These are phyloP conservation scores for Trachythela sp. DNA, from an alignment of 64 coral and sea anemone genomes.

Conservation along the genomic window DNA sequence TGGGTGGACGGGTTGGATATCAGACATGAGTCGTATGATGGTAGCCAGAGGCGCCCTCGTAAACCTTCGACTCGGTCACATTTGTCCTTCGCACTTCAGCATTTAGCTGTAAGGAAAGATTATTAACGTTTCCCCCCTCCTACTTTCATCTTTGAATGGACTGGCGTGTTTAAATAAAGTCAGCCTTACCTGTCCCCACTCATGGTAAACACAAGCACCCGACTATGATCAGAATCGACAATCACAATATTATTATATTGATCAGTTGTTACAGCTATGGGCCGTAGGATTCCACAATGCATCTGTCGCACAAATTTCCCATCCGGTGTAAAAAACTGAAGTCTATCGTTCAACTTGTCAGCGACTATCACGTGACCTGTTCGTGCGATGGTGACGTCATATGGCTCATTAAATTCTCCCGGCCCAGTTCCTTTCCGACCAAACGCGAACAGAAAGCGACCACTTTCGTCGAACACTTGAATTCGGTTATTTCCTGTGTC, in stretches of 20 bases:
- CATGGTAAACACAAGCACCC: not conserved
- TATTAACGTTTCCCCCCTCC: no score
- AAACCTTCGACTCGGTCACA: no score
- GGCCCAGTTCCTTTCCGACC: conserved; percentile 37
- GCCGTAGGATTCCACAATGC: not conserved
- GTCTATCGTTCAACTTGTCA: conserved; percentile 44
- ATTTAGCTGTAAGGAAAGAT: no score
- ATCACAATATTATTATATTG: not conserved
- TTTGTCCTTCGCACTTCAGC: no score
- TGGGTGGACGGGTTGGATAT: no score
- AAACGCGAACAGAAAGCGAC: conserved; percentile 52
- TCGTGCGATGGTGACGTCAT: conserved; percentile 45
- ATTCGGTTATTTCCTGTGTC: conserved; percentile 57
- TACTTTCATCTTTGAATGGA: no score
- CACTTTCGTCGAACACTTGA: conserved; percentile 60
- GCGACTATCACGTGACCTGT: conserved; percentile 51
- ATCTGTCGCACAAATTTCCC: conserved; percentile 43
- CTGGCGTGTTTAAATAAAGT: no score
- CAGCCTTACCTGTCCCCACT: not conserved
- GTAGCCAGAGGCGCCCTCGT: no score
- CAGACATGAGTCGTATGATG: no score
- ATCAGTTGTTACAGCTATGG: not conserved
- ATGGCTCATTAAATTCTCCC: conserved; percentile 47
- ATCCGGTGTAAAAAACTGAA: conserved; percentile 52
- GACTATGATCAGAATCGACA: not conserved